A percentile compares a stretch with the other conserved stretches of the same genome.
These are phyloP conservation scores for Nibea coibor DNA, from an alignment of 2,113 vertebrate species.

Conservation along the genomic window DNA sequence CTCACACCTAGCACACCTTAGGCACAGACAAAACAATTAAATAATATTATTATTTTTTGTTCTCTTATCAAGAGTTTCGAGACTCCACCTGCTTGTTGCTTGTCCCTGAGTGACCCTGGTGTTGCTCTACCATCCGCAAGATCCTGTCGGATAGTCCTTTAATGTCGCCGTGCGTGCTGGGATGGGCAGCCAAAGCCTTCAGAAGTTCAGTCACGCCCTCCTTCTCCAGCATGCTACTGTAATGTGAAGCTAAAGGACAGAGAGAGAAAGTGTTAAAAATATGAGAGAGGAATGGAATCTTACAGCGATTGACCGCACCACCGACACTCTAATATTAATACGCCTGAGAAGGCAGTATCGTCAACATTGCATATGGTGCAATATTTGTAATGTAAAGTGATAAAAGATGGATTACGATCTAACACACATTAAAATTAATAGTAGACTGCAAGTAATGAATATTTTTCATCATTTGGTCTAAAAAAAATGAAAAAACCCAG, in stretches of 20 bases:
- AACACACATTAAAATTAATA: neutral
- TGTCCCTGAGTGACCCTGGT: slow-evolving; percentile 77
- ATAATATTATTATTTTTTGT: neutral
- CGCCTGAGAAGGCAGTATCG: neutral
- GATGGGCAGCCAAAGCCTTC: slow-evolving; percentile 86
- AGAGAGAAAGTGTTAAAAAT: slow-evolving; percentile 10
- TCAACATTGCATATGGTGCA: neutral
- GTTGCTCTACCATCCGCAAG: slow-evolving; percentile 86
- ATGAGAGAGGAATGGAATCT: neutral
- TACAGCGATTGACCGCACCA: neutral
- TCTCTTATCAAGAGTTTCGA: slow-evolving; percentile 32
- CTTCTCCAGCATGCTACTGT: slow-evolving; percentile 91
- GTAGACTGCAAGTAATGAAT: too few species aligned
- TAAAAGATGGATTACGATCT: too few species aligned
- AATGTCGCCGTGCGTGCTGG: slow-evolving; percentile 88
- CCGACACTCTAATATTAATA: neutral
- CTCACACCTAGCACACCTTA: neutral
- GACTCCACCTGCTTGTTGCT: neutral
- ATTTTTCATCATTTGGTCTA: neutral
- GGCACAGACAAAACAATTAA: neutral
- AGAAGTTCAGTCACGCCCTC: slow-evolving; percentile 90
- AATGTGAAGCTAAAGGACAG: slow-evolving; percentile 85
- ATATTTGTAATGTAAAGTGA: neutral
- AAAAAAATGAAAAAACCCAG: too few species aligned
- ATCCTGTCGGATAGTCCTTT: slow-evolving; percentile 87